phyloP scores from a whole-genome alignment of 1,140 invertebrate species.

The Hypothenemus hampei region DNA sequence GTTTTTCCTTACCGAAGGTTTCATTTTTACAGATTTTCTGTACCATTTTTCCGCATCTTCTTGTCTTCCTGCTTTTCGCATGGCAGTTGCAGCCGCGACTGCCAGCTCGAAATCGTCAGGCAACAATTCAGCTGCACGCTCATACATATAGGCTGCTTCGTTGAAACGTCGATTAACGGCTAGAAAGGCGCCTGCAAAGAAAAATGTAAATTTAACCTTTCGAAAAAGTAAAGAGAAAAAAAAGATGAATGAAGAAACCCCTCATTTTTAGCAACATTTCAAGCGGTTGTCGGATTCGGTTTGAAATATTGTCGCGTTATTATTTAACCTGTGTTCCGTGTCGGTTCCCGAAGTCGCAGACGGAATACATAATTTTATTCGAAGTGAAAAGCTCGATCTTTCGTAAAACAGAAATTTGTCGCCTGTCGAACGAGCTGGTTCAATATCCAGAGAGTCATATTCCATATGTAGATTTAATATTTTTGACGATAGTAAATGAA shows the following conservation, averaged over 20 bases:
- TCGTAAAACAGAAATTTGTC: slow-evolving; percentile 5
- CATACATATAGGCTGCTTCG: slow-evolving; percentile 77
- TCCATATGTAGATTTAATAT: slow-evolving; percentile 19
- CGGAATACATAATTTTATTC: slow-evolving; percentile 6
- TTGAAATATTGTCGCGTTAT: not conserved
- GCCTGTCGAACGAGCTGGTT: not conserved
- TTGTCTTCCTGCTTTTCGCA: slow-evolving; percentile 72
- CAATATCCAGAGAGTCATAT: slow-evolving; percentile 4
- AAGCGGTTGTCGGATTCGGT: slow-evolving; percentile 1
- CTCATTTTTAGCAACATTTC: no score
- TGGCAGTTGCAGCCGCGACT: slow-evolving; percentile 79
- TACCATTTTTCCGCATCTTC: slow-evolving; percentile 81
- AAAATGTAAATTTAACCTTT: no score
- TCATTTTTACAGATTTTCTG: slow-evolving; percentile 62
- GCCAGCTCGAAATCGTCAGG: slow-evolving; percentile 76
- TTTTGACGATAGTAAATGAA: slow-evolving; percentile 11
- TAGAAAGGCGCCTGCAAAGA: slow-evolving; percentile 76
- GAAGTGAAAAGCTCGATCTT: slow-evolving; percentile 9
- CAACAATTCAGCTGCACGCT: slow-evolving; percentile 68
- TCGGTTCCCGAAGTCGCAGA: not conserved
- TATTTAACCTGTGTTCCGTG: slow-evolving; percentile 5
- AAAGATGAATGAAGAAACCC: no score
- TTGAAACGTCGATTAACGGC: slow-evolving; percentile 66
- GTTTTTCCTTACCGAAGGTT: slow-evolving; percentile 63
- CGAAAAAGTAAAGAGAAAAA: no score